Conservation (phyloP, 92 coral and sea anemone species). For the Hydrozoanthus gracilis region DNA sequence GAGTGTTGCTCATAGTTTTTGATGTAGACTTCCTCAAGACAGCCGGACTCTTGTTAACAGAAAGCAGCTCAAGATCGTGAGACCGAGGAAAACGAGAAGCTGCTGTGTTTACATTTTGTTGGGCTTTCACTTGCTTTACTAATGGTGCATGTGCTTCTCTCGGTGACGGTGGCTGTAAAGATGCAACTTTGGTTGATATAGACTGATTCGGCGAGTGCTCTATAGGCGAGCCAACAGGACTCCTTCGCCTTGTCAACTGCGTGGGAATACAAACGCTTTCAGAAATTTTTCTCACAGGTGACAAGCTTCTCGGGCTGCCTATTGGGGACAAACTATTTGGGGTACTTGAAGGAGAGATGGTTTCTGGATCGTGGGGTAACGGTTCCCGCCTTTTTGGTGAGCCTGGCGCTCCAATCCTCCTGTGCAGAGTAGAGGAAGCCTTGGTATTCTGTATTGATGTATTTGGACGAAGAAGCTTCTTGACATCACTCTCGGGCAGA, state of each 20-base stretch:
- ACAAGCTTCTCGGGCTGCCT: constrained; percentile 1
- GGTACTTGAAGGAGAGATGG: not conserved
- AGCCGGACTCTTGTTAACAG: not conserved
- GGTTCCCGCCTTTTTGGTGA: constrained; percentile 25
- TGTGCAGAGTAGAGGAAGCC: not conserved
- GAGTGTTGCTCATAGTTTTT: not conserved
- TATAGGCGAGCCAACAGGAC: constrained; percentile 28
- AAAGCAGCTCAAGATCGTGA: not conserved
- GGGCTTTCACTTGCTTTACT: constrained; percentile 11
- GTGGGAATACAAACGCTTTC: constrained; percentile 18
- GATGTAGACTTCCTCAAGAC: not conserved
- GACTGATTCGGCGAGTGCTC: constrained; percentile 6
- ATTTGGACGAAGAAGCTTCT: not conserved
- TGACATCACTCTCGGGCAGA: not conserved
- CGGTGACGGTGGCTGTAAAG: constrained; percentile 12
- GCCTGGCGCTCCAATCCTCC: not conserved
- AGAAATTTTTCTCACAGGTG: constrained; percentile 12
- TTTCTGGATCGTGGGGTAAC: not conserved
- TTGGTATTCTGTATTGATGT: not conserved
- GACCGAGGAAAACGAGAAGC: constrained; percentile 28
- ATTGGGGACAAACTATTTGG: not conserved
- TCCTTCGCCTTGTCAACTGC: not conserved
- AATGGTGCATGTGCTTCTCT: constrained; percentile 12
- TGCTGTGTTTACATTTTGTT: constrained; percentile 1
- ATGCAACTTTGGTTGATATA: not conserved